A percentile compares a stretch with the other conserved stretches of the same genome.
Conservation (phyloP, 2,888 invertebrate species). For the Stenchaetothrips biformis region DNA sequence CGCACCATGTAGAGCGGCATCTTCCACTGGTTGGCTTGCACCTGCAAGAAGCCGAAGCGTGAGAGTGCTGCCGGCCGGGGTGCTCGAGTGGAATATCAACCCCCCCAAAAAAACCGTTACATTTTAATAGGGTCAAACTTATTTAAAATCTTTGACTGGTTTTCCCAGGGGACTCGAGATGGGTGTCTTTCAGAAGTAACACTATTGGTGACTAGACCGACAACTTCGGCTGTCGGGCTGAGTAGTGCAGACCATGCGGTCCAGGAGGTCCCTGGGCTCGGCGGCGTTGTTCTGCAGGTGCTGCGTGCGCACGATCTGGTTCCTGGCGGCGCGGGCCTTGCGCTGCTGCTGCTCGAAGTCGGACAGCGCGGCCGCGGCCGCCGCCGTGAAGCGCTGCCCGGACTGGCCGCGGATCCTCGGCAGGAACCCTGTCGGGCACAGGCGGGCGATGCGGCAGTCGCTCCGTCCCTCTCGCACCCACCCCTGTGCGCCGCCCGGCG, state of each 20-base stretch:
- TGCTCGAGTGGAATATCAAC: conserved; percentile 35
- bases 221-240: no score
- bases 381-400: conserved; percentile 67
- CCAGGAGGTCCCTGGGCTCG: conserved; percentile 58
- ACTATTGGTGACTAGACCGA: no score
- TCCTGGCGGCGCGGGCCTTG: conserved; percentile 54
- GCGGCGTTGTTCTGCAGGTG: conserved; percentile 55
- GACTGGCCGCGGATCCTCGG: conserved; percentile 62
- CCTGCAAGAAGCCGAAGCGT: conserved; percentile 50
- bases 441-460: no score
- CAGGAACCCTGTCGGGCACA: conserved; percentile 53
- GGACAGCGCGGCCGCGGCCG: conserved; percentile 66
- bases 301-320: conserved; percentile 41
- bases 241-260: conserved; percentile 46
- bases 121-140: no score
- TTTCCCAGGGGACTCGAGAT: no score
- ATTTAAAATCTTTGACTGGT: no score
- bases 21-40: conserved; percentile 63
- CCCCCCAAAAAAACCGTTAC: no score
- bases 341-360: conserved; percentile 63
- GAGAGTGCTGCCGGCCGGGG: no score
- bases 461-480: no score
- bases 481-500: no score
- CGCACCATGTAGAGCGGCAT: conserved; percentile 63
- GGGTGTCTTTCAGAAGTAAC: no score